Evolutionary conservation across 2,888 invertebrate genomes (phyloP).

Genomic region (Onthophagus sagittarius): DNA sequence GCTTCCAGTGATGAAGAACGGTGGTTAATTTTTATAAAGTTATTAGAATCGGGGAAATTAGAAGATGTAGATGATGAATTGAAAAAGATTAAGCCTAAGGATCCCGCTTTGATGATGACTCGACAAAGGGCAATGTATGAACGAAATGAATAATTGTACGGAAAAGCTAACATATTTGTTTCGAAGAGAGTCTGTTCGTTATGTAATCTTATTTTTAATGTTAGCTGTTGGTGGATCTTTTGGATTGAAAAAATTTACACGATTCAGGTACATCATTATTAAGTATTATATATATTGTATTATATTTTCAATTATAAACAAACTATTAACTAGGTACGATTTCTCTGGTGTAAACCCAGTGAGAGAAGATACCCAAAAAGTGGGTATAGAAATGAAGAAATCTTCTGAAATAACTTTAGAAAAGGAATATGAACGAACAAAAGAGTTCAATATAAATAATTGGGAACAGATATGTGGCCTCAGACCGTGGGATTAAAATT

Average conservation of each 20-base stretch:
- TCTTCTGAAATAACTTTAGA: conserved; percentile 69
- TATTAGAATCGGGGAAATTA: conserved; percentile 88
- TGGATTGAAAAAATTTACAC: conserved; percentile 69
- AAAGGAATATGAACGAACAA: conserved; percentile 67
- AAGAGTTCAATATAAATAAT: conserved; percentile 69
- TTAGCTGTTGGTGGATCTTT: conserved; percentile 75
- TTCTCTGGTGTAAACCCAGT: conserved; percentile 56
- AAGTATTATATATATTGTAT: conserved; percentile 29
- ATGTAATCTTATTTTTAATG: conserved; percentile 69
- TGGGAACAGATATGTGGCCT: conserved; percentile 86
- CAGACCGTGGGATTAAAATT: conserved; percentile 74
- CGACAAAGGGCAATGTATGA: conserved; percentile 90
- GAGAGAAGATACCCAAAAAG: conserved; percentile 61
- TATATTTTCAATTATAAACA: background rate
- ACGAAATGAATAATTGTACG: conserved; percentile 14
- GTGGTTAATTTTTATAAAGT: conserved; percentile 94
- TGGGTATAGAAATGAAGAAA: conserved; percentile 64
- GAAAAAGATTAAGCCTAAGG: conserved; percentile 86
- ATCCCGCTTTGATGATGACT: conserved; percentile 92
- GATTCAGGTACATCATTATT: conserved; percentile 76
- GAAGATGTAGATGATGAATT: conserved; percentile 92
- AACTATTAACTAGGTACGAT: conserved; percentile 43
- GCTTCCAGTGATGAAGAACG: conserved; percentile 92
- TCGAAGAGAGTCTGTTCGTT: conserved; percentile 35
- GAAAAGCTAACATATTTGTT: conserved; percentile 15